Evolutionary conservation across 2,888 invertebrate species (phyloP), one percentile per base, ranked within the genome.

Genomic region (Arctia plantaginis): DNA sequence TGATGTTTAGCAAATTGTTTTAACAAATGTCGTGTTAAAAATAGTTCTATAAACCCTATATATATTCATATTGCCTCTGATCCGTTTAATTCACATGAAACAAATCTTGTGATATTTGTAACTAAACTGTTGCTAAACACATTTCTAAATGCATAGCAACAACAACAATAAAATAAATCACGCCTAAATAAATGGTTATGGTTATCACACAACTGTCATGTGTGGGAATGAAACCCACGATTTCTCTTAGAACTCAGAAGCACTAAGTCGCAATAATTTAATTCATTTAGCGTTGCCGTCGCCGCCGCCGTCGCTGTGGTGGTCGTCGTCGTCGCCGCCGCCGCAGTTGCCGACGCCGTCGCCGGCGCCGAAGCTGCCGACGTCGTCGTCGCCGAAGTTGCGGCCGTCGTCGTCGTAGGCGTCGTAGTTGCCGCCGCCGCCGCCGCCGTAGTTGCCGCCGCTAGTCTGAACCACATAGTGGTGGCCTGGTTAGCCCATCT

Each of bases 351-450:
- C 77, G 86, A 1, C 78, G 88, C 7, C 77, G 89, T 8, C 80
- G 90, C 23, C 79, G 90, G 27, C 76, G 88, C 13, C 81, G 89
- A 1, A 69, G 87, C 15, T 68, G 86, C 23, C 75, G 85, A 3
- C 85, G 88, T 39, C 81, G 78, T 18, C 76, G 88, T 1, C 76
- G 87, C 67, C 44, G 86, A 0, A 66, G 88, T 8, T 69, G 86
- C 3, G 69, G 83, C 30, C 79, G 77, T 20, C 81, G 86, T 20
- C 75, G 82, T 13, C 78, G 86, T 44, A 76, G 89, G 3, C 84
- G 86, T 15, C 73, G 83, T 39, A 77, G 86, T 64, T 69, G 85
- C 70, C 78, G 78, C 74, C 47, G 65, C 35, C 30, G 47, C 27
- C 70, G 70, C 44, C 70, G 70, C 30, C 44, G 70, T 15, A 18